These are phyloP conservation scores for Hippocampus mohnikei DNA, from an alignment of 2,113 vertebrate genomes.

Conservation along the genomic window DNA sequence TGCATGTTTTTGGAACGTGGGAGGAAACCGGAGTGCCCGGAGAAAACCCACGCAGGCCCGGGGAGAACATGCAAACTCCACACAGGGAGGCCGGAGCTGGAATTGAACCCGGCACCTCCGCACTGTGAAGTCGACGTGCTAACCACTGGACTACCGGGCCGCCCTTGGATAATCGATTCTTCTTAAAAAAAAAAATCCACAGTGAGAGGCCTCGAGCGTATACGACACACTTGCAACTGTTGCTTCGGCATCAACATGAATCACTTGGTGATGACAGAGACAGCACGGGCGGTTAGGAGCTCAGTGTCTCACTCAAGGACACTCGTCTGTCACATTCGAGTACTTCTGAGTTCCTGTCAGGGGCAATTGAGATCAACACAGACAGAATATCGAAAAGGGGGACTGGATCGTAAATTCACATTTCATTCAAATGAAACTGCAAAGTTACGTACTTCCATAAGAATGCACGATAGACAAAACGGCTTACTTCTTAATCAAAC, in stretches of 20 bases:
- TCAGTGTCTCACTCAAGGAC: background rate
- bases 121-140: no score
- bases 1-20: no score
- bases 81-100: no score
- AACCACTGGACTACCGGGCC: no score
- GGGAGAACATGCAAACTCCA: no score
- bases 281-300: background rate
- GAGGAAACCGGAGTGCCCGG: no score
- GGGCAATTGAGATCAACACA: slow-evolving; percentile 12
- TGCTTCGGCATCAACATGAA: background rate
- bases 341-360: slow-evolving; percentile 21
- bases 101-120: no score
- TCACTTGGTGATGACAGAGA: background rate
- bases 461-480: background rate
- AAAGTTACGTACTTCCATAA: background rate
- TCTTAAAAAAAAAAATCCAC: no score
- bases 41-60: no score
- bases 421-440: slow-evolving; percentile 15
- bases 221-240: background rate
- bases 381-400: background rate
- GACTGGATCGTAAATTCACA: slow-evolving; percentile 1
- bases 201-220: no score
- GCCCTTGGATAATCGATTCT: no score
- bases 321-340: slow-evolving; percentile 24
- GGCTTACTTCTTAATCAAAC: background rate